Evolutionary conservation across 2,797 vertebrate species (phyloP), one percentile per base, ranked within the genome.

Genomic region (Sandelia bainsii): DNA sequence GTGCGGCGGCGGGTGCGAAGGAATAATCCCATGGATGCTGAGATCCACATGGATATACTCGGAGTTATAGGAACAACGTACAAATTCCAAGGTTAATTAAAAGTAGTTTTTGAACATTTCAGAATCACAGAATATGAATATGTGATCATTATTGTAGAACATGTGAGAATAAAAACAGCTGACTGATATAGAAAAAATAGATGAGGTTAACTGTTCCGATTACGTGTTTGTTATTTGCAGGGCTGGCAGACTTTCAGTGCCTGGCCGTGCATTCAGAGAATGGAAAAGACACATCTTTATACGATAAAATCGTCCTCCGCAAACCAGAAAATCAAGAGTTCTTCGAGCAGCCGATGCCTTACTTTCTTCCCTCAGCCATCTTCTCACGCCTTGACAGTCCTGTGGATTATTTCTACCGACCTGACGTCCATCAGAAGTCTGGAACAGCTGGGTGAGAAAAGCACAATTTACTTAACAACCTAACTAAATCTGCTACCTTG

Each of bases 201-300:
- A 29, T 37, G 42, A 50, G 6, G n/a, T 9, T 66, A 10, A 2
- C 50, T 19, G 37, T 51, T 64, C 3, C 67, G 8, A 57, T 23
- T 1, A 0, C 2, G 2, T 40, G 6, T 68, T 46, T 71, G 13
- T 20, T 42, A 9, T 65, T 20, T 83, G 37, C 78, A 99, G 98
- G 97, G 6, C 95, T 99, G 97, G 97, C 95, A 1, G 98, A 99
- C 86, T 99, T 98, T 81, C 98, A 99, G 89, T 99, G 95, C 82
- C 89, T 99, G 16, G 97, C 96, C 0, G 87, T 97, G 74, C 94
- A 96, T 70, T 93, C 93, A 0, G 91, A 94, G 5, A 89, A 82
- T 0, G 95, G 94, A 63, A 89, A 85, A 17, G 90, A 91, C 9
- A 61, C 53, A 0, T 98, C 98, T 5, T 92, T 99, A 84, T 99